Percentiles rank a stretch among this genome's conserved stretches.
phyloP scores from a whole-genome alignment of 1,140 invertebrate species.

The Tetragnatha versicolor region DNA sequence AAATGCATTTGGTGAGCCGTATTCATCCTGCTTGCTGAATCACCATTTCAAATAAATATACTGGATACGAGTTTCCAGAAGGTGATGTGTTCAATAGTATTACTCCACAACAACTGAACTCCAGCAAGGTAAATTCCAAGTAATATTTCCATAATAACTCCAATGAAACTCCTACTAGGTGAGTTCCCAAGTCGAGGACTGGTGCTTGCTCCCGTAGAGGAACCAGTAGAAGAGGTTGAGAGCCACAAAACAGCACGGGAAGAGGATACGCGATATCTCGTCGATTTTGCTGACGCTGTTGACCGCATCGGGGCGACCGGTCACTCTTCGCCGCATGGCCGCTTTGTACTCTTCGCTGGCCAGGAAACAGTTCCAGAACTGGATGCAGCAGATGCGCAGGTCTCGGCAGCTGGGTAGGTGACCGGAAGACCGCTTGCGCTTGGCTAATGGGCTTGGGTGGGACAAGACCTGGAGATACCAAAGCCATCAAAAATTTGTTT shows the following conservation, averaged over 20 bases:
- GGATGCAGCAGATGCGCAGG: conserved; percentile 35
- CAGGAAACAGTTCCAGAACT: conserved; percentile 69
- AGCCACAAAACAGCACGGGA: conserved; percentile 83
- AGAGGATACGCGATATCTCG: conserved; percentile 80
- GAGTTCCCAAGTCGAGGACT: conserved; percentile 31
- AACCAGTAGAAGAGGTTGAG: conserved; percentile 90
- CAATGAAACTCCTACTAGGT: not conserved
- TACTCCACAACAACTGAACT: not conserved
- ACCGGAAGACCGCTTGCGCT: conserved; percentile 18
- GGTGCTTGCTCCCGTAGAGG: conserved; percentile 67
- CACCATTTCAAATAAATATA: too few species aligned
- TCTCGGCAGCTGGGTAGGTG: conserved; percentile 31
- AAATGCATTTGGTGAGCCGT: too few species aligned
- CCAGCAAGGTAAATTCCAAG: not conserved
- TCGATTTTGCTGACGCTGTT: conserved; percentile 91
- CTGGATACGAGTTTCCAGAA: too few species aligned
- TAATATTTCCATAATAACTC: not conserved
- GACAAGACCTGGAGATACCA: conserved; percentile 26
- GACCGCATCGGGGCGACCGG: conserved; percentile 65
- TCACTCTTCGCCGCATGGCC: conserved; percentile 56
- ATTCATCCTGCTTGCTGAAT: too few species aligned
- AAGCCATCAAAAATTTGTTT: too few species aligned
- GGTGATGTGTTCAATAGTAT: not conserved
- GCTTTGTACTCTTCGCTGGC: conserved; percentile 71
- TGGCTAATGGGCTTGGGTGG: conserved; percentile 30